These are phyloP conservation scores for Parapsyche elsis DNA, from an alignment of 1,140 invertebrate species.

Conservation along the genomic window DNA sequence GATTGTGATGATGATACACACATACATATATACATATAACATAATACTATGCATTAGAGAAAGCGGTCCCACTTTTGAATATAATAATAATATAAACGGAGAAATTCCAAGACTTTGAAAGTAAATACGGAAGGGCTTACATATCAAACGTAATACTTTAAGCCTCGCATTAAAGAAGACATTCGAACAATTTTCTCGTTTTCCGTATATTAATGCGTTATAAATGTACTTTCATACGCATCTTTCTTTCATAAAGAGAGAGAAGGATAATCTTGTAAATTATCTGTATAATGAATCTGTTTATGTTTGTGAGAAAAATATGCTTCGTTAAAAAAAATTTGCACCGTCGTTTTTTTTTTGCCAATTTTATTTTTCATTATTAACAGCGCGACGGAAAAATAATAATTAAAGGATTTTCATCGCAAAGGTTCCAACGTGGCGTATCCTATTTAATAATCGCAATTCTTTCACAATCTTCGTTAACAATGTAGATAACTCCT, in stretches of 20 bases:
- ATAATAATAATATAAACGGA: constrained; percentile 4
- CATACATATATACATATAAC: too few relatives aligned
- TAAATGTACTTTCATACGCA: too few relatives aligned
- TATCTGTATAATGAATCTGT: too few relatives aligned
- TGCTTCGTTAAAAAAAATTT: constrained; percentile 5
- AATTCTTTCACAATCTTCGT: constrained; percentile 21
- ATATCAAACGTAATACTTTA: constrained; percentile 31
- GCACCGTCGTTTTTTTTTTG: neutral
- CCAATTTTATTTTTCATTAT: neutral
- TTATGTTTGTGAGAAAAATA: neutral
- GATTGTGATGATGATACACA: too few relatives aligned
- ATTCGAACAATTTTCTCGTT: constrained; percentile 17
- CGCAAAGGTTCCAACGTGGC: constrained; percentile 14
- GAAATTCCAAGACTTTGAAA: constrained; percentile 16
- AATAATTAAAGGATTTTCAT: constrained; percentile 47
- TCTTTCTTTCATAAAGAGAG: too few relatives aligned
- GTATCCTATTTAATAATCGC: constrained; percentile 33
- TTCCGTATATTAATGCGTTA: neutral
- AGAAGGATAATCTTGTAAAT: too few relatives aligned
- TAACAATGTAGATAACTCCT: constrained; percentile 9
- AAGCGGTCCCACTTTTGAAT: neutral
- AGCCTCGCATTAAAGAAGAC: constrained; percentile 14
- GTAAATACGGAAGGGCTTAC: constrained; percentile 26
- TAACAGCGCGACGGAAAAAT: constrained; percentile 11
- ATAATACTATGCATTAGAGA: too few relatives aligned